phyloP scores from a whole-genome alignment of 2,797 vertebrate genomes.

The Coregonus suidteri region DNA sequence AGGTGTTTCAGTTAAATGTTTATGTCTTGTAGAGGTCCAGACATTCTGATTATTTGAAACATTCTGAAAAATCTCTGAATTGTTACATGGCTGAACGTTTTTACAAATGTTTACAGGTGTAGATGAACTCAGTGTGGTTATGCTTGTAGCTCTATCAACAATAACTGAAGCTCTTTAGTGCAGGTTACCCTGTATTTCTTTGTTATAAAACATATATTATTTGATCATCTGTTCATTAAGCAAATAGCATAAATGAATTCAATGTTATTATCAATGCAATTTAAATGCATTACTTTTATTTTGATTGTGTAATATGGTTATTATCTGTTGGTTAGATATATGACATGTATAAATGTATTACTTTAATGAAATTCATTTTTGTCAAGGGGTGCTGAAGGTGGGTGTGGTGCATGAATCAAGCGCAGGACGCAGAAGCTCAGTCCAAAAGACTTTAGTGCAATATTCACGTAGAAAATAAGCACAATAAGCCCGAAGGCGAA shows the following conservation, averaged over 20 bases:
- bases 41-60: conserved; percentile 20
- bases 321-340: background rate
- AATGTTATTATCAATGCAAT: background rate
- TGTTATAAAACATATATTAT: background rate
- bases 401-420: too few relatives aligned
- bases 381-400: too few relatives aligned
- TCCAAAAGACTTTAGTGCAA: too few relatives aligned
- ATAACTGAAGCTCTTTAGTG: background rate
- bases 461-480: too few relatives aligned
- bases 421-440: too few relatives aligned
- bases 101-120: conserved; percentile 10
- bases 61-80: conserved; percentile 28
- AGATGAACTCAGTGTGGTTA: conserved; percentile 16
- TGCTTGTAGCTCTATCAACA: conserved; percentile 27
- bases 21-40: conserved; percentile 35
- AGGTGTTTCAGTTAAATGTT: conserved; percentile 37
- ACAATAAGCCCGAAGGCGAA: too few relatives aligned
- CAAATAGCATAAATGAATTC: background rate
- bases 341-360: background rate
- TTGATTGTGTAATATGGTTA: background rate
- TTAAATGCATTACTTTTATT: background rate
- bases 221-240: background rate
- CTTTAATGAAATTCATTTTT: background rate
- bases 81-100: background rate
- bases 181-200: background rate